Evolutionary conservation across 2,113 vertebrate species (phyloP), one percentile per base, ranked within the genome.

Genomic region (Gasterosteus nipponicus): DNA sequence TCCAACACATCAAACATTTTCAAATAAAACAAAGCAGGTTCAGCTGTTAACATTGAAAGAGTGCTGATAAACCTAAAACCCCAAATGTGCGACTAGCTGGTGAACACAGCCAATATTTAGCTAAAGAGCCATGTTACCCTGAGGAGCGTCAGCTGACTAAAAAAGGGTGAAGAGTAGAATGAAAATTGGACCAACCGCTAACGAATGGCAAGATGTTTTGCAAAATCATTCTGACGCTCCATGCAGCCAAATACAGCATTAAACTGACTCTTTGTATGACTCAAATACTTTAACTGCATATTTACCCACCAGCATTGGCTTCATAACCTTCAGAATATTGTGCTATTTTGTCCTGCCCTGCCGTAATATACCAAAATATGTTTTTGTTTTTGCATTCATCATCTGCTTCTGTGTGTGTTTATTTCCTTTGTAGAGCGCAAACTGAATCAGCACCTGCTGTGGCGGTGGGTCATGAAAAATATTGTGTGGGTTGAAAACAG

Each of bases 361-460:
- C 63, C 66, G 11, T 22, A 53, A 71, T 44, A 56, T 41, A 67
- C 57, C 39, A 58, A 54, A 63, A 26, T 56, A 65, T 70, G 72
- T 82, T 7, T 29, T 60, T 38, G 35, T 38, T 26, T 54, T 29
- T 54, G 22, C 72, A 68, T 83, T 74, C 29, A 64, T 84, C 75
- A 49, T 60, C 69, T 67, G 56, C 33, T 49, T 76, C 38, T 73
- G 33, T 75, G 66, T 73, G 66, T 75, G 70, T 86, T 84, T 59
- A 74, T 74, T 41, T 80, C 62, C 67, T 38, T 58, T 56, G 12
- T 31, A 31, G 73, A 69, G 71, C 11, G 38, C 44, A 82, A 73
- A 70, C 58, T 58, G 63, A 80, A 81, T 78, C 63, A 64, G 63
- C 62, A 49, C 82, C 70, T 80, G 77, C 77, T 75, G 73, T 22